Conservation (phyloP, 1,140 invertebrate species). For the Papilio dardanus region DNA sequence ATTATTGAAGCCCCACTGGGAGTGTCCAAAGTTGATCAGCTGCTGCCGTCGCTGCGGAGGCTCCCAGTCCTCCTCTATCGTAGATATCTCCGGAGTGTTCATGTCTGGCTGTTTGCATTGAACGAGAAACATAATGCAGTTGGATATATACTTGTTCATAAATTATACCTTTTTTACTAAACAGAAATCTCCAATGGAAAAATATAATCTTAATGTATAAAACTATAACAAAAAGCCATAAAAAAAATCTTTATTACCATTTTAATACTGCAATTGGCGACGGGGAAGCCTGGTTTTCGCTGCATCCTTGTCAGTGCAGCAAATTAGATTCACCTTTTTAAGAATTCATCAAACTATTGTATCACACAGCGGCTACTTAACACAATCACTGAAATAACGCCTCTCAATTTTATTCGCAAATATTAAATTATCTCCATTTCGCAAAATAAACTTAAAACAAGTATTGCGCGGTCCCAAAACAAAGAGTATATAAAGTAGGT, state of each 20-base stretch:
- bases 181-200: neutral
- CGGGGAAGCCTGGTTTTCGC: conserved; percentile 73
- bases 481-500: no score
- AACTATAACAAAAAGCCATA: neutral
- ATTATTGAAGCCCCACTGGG: conserved; percentile 80
- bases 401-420: conserved; percentile 9
- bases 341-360: conserved; percentile 38
- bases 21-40: conserved; percentile 78
- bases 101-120: conserved; percentile 60
- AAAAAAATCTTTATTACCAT: conserved; percentile 59
- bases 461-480: conserved; percentile 44
- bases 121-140: neutral
- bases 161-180: neutral
- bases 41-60: conserved; percentile 67
- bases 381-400: neutral
- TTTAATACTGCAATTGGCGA: conserved; percentile 75
- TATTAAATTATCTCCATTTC: conserved; percentile 40
- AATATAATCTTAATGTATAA: conserved; percentile 14
- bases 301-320: conserved; percentile 57
- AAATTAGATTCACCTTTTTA: conserved; percentile 13
- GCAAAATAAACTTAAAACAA: conserved; percentile 48
- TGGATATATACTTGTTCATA: neutral
- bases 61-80: conserved; percentile 58
- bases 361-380: neutral
- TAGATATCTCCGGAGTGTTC: conserved; percentile 45